Conservation (phyloP, 2,113 vertebrate genomes). For the Trachemys scripta region DNA sequence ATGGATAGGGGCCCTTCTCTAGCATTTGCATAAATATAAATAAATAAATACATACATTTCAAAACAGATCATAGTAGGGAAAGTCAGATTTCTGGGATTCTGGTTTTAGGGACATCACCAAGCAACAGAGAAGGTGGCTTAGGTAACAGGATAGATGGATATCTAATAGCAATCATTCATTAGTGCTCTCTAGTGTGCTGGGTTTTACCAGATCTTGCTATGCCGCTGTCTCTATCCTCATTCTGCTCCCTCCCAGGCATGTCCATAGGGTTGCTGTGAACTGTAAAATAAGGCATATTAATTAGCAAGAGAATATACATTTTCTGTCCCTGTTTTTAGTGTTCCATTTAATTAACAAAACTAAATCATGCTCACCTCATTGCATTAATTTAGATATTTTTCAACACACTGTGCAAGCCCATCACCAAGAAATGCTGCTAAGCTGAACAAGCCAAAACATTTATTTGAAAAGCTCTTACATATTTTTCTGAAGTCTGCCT, state of each 20-base stretch:
- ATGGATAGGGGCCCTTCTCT: accelerated
- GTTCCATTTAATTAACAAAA: conserved; percentile 75
- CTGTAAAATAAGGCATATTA: conserved; percentile 80
- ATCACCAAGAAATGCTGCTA: conserved; percentile 80
- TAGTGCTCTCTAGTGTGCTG: not conserved
- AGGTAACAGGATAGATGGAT: not conserved
- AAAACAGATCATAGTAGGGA: not conserved
- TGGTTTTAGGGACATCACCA: not conserved
- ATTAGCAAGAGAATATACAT: conserved; percentile 70
- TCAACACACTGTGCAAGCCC: conserved; percentile 78
- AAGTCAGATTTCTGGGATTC: not conserved
- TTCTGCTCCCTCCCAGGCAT: conserved; percentile 94
- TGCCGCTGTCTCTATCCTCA: conserved; percentile 97
- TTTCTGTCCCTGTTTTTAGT: conserved; percentile 40
- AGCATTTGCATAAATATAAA: accelerated
- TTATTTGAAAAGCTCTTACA: not conserved
- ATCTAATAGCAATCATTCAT: not conserved
- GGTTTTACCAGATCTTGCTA: conserved; percentile 94
- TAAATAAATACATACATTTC: not conserved
- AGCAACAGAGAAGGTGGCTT: not conserved
- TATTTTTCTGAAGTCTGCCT: conserved; percentile 18
- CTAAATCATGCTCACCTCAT: conserved; percentile 81
- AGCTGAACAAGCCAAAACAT: conserved; percentile 81
- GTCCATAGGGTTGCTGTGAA: conserved; percentile 99
- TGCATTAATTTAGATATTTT: conserved; percentile 78